Conservation (phyloP, 2,797 vertebrate species). For the Chelon auratus region DNA sequence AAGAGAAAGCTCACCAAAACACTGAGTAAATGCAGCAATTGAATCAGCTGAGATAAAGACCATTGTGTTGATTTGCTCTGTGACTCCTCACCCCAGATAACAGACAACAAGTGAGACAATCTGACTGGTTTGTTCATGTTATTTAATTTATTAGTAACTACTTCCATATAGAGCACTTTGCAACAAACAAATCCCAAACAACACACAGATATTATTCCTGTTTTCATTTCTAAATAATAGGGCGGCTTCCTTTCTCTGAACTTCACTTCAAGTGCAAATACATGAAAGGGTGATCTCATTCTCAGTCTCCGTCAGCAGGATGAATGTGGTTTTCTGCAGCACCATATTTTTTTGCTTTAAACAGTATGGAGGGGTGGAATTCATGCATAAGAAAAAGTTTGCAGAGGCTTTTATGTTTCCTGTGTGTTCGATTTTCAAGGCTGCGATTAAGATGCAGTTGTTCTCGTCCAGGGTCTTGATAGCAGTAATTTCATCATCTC, state of each 20-base stretch:
- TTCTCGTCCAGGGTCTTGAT: constrained; percentile 69
- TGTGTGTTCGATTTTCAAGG: constrained; percentile 50
- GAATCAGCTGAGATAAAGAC: constrained; percentile 65
- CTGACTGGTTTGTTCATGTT: constrained; percentile 9
- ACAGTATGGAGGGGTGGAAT: constrained; percentile 35
- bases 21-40: constrained; percentile 5
- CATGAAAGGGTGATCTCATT: constrained; percentile 37
- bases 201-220: neutral
- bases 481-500: constrained; percentile 74
- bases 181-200: constrained; percentile 26
- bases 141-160: constrained; percentile 22
- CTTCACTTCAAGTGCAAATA: constrained; percentile 39
- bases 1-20: constrained; percentile 2
- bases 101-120: constrained; percentile 7
- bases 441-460: constrained; percentile 71
- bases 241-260: constrained; percentile 16
- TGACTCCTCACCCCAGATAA: constrained; percentile 12
- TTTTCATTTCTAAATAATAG: constrained; percentile 12
- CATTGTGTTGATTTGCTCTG: constrained; percentile 9
- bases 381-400: constrained; percentile 66
- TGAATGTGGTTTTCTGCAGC: constrained; percentile 34
- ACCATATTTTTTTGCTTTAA: constrained; percentile 37
- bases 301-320: constrained; percentile 22
- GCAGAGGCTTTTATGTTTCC: constrained; percentile 69
- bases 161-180: neutral